Evolutionary conservation across 2,113 vertebrate genomes (phyloP), one percentile per base, ranked within the genome.

Genomic region (Anhinga anhinga): DNA sequence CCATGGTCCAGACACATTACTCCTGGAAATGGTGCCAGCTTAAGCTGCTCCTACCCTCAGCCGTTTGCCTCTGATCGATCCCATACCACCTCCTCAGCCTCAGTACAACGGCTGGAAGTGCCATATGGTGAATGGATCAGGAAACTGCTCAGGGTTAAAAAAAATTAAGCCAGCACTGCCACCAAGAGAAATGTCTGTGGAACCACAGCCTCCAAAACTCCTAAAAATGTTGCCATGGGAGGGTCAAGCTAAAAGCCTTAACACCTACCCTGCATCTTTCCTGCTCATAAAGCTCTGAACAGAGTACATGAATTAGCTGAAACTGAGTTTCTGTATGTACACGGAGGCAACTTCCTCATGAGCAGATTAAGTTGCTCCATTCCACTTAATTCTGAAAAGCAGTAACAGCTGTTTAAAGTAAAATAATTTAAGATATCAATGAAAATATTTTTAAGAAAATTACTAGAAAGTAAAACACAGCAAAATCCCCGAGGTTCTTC

Each of bases 81-180:
- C 70, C 70, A 36, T 23, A 40, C 36, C 73, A 93, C 25, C 55
- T 95, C 53, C 63, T 63, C 77, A 77, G 67, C 40, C 58, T 40
- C 79, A 50, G 38, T 6, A 36, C 47, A 82, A 85, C 23, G n/a
- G 87, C 70, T 2, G 76, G 1, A 74, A 72, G 73, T 76, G 74
- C 66, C 95, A 93, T n/a, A 40, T 30, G 70, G 82, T 21, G 29
- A 93, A 87, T 0, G 9, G 38, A 94, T 45, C 81, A 96, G 70
- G 71, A 90, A 96, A 82, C 34, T 38, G 52, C 47, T 90, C 93
- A 66, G 82, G 92, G 93, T 96, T 94, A 90, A 96, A 96, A 94
- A 88, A 94, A 94, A 95, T 86, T 96, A 96, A 96, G 90, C 96
- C 96, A 97, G 96, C 95, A 97, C 92, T 97, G 96, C 96, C 96